Evolutionary conservation across 2,113 vertebrate species (phyloP).

Genomic region (Laticauda colubrina): DNA sequence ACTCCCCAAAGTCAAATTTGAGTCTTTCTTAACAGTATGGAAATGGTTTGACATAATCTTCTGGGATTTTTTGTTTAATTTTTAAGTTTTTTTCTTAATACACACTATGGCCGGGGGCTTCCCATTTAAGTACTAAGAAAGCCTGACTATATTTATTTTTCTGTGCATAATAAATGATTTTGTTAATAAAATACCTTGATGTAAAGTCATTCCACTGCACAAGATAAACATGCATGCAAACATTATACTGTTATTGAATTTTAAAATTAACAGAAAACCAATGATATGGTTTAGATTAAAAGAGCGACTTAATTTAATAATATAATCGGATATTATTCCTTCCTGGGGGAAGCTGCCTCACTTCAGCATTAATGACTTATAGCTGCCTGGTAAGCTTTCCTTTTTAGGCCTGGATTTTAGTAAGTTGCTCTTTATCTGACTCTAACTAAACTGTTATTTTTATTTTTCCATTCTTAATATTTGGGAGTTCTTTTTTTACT

Average conservation of each 20-base stretch:
- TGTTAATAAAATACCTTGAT: neutral
- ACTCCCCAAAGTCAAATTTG: neutral
- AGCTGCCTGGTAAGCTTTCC: neutral
- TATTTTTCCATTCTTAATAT: neutral
- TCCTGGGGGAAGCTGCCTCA: neutral
- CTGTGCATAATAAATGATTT: neutral
- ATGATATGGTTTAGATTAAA: neutral
- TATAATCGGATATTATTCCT: neutral
- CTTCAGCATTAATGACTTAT: neutral
- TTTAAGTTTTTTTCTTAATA: neutral
- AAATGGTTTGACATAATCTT: neutral
- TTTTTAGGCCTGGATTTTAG: neutral
- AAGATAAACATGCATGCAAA: neutral
- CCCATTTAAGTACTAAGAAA: neutral
- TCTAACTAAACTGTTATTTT: neutral
- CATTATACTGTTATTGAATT: neutral
- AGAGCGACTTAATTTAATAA: neutral
- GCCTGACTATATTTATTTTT: neutral
- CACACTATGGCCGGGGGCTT: fast-evolving
- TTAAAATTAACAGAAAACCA: neutral
- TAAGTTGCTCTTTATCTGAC: neutral
- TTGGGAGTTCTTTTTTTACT: neutral
- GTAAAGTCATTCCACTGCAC: neutral
- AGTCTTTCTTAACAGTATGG: neutral
- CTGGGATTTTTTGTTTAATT: neutral